These are phyloP conservation scores for Lates calcarifer DNA, from an alignment of 2,113 vertebrate species.

Conservation along the genomic window DNA sequence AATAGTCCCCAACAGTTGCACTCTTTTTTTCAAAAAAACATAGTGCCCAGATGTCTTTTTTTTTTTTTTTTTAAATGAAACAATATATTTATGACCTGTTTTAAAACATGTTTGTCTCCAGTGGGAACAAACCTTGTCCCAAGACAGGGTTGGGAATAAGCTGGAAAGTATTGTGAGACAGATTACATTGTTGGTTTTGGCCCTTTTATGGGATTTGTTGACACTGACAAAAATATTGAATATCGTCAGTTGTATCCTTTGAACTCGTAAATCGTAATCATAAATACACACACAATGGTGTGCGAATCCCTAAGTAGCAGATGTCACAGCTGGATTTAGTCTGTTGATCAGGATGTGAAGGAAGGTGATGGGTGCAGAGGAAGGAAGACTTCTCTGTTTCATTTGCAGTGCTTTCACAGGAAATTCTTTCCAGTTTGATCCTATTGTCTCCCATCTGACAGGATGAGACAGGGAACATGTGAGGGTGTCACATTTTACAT, in stretches of 20 bases:
- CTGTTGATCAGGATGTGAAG: constrained; percentile 51
- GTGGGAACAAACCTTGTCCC: too few relatives aligned
- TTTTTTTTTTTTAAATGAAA: not conserved
- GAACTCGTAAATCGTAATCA: not conserved
- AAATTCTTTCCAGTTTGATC: constrained; percentile 37
- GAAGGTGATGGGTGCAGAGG: constrained; percentile 43
- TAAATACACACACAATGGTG: not conserved
- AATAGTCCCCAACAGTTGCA: not conserved
- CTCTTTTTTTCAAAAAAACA: not conserved
- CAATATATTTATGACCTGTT: not conserved
- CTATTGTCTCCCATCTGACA: constrained; percentile 37
- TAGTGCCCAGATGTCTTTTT: not conserved
- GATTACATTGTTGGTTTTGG: too few relatives aligned
- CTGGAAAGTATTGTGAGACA: not conserved
- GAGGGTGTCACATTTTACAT: not conserved
- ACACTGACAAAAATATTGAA: not conserved
- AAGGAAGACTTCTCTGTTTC: constrained; percentile 38
- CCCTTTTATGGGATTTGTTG: not conserved
- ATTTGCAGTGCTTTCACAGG: constrained; percentile 38
- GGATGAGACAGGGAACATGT: constrained; percentile 13
- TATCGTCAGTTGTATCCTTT: not conserved
- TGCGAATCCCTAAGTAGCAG: constrained; percentile 17
- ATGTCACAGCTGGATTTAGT: constrained; percentile 17
- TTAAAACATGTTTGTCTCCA: not conserved
- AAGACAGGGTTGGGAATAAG: not conserved